These are phyloP conservation scores for Chelonoidis abingdonii DNA, from an alignment of 2,113 vertebrate genomes.

Conservation along the genomic window DNA sequence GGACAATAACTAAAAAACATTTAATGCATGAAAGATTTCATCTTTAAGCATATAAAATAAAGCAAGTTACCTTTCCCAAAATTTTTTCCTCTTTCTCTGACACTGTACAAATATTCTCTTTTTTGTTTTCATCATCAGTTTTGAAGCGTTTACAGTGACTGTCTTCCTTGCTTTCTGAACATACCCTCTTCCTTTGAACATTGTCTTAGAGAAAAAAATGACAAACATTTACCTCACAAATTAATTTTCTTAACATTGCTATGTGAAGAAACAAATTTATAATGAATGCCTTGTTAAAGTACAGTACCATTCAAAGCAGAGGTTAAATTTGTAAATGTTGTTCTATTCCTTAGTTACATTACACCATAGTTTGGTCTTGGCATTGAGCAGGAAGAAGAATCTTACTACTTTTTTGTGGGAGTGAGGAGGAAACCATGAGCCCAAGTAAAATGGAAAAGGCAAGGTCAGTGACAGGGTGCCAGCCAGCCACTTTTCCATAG, in stretches of 20 bases:
- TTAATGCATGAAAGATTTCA: background rate
- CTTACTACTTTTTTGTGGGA: background rate
- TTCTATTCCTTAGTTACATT: background rate
- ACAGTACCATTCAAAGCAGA: background rate
- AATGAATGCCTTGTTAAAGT: background rate
- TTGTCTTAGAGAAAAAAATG: constrained; percentile 48
- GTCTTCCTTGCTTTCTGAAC: constrained; percentile 41
- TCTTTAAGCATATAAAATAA: background rate
- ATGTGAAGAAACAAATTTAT: background rate
- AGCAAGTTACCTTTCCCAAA: constrained; percentile 61
- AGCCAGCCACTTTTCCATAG: background rate
- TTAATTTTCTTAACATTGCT: background rate
- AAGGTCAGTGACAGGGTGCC: background rate
- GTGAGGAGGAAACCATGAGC: background rate
- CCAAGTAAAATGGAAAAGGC: background rate
- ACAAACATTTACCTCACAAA: constrained; percentile 4
- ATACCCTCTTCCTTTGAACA: constrained; percentile 50
- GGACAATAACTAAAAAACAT: background rate
- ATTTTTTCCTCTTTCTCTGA: constrained; percentile 39
- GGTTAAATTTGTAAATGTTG: background rate
- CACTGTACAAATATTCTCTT: constrained; percentile 14
- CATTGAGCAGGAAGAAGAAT: background rate
- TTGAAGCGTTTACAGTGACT: constrained; percentile 20
- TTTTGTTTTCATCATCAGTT: constrained; percentile 25
- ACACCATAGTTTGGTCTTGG: background rate